These are phyloP conservation scores for Molossus molossus DNA, from an alignment of 2,797 vertebrate species.

Conservation along the genomic window DNA sequence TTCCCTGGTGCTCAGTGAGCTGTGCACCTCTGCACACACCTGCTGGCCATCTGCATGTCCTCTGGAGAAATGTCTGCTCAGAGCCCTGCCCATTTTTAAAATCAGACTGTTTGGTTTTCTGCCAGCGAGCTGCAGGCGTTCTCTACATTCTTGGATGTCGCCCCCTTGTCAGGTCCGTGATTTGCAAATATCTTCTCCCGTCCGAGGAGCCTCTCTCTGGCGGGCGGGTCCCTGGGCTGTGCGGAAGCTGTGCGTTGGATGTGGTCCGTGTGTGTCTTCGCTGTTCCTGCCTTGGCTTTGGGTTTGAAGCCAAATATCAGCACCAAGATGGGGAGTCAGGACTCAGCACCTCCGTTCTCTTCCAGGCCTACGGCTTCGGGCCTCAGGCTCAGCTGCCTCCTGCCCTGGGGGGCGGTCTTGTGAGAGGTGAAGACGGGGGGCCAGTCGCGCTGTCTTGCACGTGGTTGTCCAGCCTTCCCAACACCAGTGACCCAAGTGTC, in stretches of 20 bases:
- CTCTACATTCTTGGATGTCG: not conserved
- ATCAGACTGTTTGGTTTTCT: not conserved
- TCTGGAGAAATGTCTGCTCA: not conserved
- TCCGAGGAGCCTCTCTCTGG: not conserved
- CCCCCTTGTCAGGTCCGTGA: not conserved
- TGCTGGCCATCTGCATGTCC: not conserved
- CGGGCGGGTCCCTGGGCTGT: not conserved
- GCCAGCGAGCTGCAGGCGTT: not conserved
- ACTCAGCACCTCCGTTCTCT: not conserved
- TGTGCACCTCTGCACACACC: not conserved
- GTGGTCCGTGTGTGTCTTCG: not conserved
- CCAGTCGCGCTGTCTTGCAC: not conserved
- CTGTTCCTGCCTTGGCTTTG: not conserved
- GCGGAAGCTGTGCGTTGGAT: not conserved
- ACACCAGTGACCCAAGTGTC: not conserved
- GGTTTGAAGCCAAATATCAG: not conserved
- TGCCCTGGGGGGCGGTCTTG: too few relatives aligned
- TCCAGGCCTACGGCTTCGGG: not conserved
- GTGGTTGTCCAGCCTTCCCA: not conserved
- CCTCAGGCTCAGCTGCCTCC: not conserved
- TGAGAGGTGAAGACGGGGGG: not conserved
- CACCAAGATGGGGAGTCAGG: not conserved
- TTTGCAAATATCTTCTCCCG: not conserved
- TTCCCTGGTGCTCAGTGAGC: not conserved
- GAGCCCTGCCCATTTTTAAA: not conserved